phyloP scores from a whole-genome alignment of 2,888 invertebrate genomes.

The Endomychus coccineus region DNA sequence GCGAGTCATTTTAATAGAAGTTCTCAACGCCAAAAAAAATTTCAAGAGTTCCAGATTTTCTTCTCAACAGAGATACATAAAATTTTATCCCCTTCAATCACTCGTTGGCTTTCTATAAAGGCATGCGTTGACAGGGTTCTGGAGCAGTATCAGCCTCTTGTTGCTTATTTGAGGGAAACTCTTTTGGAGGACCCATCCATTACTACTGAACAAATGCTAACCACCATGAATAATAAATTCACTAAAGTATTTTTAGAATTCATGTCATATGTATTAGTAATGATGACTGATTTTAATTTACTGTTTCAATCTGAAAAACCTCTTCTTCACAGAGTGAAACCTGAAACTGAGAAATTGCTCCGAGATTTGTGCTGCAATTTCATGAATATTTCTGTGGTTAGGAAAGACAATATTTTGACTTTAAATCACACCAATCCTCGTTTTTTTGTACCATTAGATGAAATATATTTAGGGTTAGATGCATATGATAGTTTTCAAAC shows the following conservation, averaged over 20 bases:
- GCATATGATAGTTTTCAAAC: constrained; percentile 2
- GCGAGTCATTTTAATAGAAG: constrained; percentile 27
- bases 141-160: no score
- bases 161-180: no score
- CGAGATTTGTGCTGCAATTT: constrained; percentile 17
- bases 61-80: constrained; percentile 32
- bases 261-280: no score
- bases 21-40: constrained; percentile 20
- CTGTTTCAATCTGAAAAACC: constrained; percentile 25
- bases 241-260: no score
- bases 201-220: no score
- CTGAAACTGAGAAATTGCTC: constrained; percentile 21
- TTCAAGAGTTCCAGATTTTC: constrained; percentile 32
- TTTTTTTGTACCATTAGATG: constrained; percentile 7
- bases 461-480: constrained; percentile 11
- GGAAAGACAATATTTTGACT: constrained; percentile 10
- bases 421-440: constrained; percentile 14
- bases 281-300: no score
- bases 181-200: no score
- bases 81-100: constrained; percentile 20
- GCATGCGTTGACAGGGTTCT: constrained; percentile 13
- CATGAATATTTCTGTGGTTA: constrained; percentile 14
- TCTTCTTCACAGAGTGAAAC: constrained; percentile 19
- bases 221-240: no score
- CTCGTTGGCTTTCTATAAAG: constrained; percentile 32